phyloP scores from a whole-genome alignment of 2,888 invertebrate species.

The Erpobdella octoculata region DNA sequence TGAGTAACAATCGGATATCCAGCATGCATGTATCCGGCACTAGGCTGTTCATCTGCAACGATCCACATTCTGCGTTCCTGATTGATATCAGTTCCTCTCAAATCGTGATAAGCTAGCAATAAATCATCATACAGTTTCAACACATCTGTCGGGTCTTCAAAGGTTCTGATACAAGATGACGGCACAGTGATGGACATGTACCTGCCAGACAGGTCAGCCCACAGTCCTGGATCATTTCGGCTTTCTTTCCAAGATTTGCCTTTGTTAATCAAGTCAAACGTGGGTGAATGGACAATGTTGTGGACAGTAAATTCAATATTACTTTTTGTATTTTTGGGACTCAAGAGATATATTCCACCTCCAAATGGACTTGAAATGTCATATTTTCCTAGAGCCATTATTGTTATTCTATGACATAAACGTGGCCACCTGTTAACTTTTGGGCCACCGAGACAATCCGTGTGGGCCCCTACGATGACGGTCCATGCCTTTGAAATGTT shows the following conservation, averaged over 20 bases:
- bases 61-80: slow-evolving; percentile 32
- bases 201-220: slow-evolving; percentile 39
- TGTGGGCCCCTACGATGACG: slow-evolving; percentile 37
- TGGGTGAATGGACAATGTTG: slow-evolving; percentile 31
- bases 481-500: slow-evolving; percentile 31
- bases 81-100: slow-evolving; percentile 31
- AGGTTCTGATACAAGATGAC: slow-evolving; percentile 32
- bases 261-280: slow-evolving; percentile 18
- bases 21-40: slow-evolving; percentile 39
- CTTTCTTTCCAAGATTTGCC: slow-evolving; percentile 29
- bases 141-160: slow-evolving; percentile 32
- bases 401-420: slow-evolving; percentile 14
- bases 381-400: neutral
- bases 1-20: slow-evolving; percentile 41
- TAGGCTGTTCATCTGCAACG: slow-evolving; percentile 35
- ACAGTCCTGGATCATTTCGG: slow-evolving; percentile 32
- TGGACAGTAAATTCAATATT: slow-evolving; percentile 8
- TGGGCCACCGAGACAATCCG: slow-evolving; percentile 32
- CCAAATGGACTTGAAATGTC: slow-evolving; percentile 29
- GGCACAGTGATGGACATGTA: slow-evolving; percentile 38
- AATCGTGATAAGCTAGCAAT: slow-evolving; percentile 33
- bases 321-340: neutral
- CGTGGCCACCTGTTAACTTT: slow-evolving; percentile 33
- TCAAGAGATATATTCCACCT: slow-evolving; percentile 31
- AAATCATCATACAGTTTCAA: slow-evolving; percentile 37